phyloP scores from a whole-genome alignment of 2,113 vertebrate species.

The Microtus oregoni region DNA sequence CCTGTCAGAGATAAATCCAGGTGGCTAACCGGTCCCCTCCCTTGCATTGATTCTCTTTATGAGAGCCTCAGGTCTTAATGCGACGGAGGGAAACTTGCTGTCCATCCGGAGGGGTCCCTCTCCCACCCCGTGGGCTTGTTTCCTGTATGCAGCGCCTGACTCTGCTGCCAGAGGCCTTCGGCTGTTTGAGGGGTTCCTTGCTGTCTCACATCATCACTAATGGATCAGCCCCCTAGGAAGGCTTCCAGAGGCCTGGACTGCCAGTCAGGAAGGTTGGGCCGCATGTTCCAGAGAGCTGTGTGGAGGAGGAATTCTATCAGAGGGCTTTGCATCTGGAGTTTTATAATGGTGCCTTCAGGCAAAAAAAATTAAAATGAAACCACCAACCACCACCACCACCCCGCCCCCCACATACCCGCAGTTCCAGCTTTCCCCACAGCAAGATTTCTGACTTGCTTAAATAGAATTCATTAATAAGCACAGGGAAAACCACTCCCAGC shows the following conservation, averaged over 20 bases:
- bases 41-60: background rate
- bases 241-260: slow-evolving; percentile 66
- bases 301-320: slow-evolving; percentile 79
- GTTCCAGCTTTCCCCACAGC: slow-evolving; percentile 70
- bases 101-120: background rate
- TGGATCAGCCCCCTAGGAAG: slow-evolving; percentile 38
- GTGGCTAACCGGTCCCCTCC: background rate
- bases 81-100: background rate
- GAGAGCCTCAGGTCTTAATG: slow-evolving; percentile 37
- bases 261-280: slow-evolving; percentile 75
- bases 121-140: background rate
- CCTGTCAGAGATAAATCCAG: background rate
- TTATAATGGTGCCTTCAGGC: slow-evolving; percentile 83
- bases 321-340: slow-evolving; percentile 82
- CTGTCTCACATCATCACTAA: slow-evolving; percentile 59
- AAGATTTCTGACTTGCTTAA: slow-evolving; percentile 77
- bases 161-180: slow-evolving; percentile 54
- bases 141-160: background rate
- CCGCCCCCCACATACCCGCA: background rate
- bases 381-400: slow-evolving; percentile 56
- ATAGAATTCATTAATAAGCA: slow-evolving; percentile 82
- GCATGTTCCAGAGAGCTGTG: slow-evolving; percentile 61
- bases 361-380: slow-evolving; percentile 81
- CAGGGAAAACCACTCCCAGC: slow-evolving; percentile 73
- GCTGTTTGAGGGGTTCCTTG: slow-evolving; percentile 56